phyloP scores from a whole-genome alignment of 1,140 invertebrate genomes.

The Potamilus streckersoni region DNA sequence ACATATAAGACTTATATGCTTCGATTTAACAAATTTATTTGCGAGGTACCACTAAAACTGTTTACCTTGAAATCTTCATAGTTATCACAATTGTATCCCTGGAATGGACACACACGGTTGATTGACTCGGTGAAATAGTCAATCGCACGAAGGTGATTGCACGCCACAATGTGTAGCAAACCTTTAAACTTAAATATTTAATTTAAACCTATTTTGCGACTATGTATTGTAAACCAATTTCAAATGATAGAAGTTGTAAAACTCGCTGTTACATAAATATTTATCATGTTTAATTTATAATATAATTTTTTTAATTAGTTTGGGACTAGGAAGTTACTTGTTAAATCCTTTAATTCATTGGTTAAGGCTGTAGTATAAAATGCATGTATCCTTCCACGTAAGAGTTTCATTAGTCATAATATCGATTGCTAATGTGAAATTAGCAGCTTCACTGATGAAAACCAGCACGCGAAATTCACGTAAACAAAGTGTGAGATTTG shows the following conservation, averaged over 20 bases:
- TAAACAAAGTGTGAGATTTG: too few relatives aligned
- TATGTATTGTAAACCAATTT: conserved; percentile 18
- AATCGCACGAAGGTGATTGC: conserved; percentile 88
- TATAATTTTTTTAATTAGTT: too few relatives aligned
- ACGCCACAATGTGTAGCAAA: conserved; percentile 73
- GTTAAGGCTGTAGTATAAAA: too few relatives aligned
- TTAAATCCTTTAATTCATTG: too few relatives aligned
- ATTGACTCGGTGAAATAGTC: conserved; percentile 90
- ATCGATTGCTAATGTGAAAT: too few relatives aligned
- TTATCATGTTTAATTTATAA: too few relatives aligned
- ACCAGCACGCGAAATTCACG: too few relatives aligned
- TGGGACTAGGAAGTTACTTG: too few relatives aligned
- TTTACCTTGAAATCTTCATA: conserved; percentile 75
- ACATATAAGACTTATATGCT: neutral
- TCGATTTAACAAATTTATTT: neutral
- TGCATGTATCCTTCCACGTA: too few relatives aligned
- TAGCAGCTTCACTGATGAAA: too few relatives aligned
- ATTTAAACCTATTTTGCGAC: neutral
- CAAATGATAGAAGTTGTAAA: neutral
- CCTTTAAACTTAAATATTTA: conserved; percentile 28
- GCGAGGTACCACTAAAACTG: neutral
- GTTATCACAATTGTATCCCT: conserved; percentile 73
- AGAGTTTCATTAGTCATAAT: too few relatives aligned
- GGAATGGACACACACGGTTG: conserved; percentile 78
- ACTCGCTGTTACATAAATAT: neutral